These are phyloP conservation scores for Thecophora atra DNA, from an alignment of 2,888 invertebrate species.

Conservation along the genomic window DNA sequence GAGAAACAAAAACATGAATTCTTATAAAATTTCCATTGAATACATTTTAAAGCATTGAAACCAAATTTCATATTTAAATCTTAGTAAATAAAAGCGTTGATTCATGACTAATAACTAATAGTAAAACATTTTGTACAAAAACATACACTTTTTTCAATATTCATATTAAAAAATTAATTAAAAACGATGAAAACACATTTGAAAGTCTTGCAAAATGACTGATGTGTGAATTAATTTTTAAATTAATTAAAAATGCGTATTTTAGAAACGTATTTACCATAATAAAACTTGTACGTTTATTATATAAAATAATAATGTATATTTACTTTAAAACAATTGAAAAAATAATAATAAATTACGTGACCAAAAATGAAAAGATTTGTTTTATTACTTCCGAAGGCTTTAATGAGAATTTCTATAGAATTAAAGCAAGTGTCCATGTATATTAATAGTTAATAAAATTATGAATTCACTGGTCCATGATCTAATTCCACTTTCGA, in stretches of 20 bases:
- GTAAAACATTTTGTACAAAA: slow-evolving; percentile 17
- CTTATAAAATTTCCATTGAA: slow-evolving; percentile 4
- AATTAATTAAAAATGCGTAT: slow-evolving; percentile 13
- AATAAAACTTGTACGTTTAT: slow-evolving; percentile 26
- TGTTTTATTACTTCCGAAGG: no score
- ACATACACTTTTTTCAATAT: slow-evolving; percentile 23
- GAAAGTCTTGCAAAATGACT: not conserved
- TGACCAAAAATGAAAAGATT: no score
- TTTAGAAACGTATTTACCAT: slow-evolving; percentile 23
- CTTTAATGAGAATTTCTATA: no score
- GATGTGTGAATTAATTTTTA: slow-evolving; percentile 6
- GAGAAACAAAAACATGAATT: not conserved
- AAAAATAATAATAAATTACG: slow-evolving; percentile 17
- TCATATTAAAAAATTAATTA: slow-evolving; percentile 18
- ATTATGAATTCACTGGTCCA: no score
- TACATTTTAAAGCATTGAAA: slow-evolving; percentile 26
- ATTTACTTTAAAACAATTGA: not conserved
- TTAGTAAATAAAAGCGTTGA: slow-evolving; percentile 1
- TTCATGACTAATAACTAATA: slow-evolving; percentile 7
- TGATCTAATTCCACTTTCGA: no score
- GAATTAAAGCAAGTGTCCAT: no score
- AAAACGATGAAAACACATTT: no score
- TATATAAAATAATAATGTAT: slow-evolving; percentile 26
- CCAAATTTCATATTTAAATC: slow-evolving; percentile 24
- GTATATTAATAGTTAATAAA: no score